phyloP scores from a whole-genome alignment of 2,888 invertebrate genomes.

The Nomada lathburiana region DNA sequence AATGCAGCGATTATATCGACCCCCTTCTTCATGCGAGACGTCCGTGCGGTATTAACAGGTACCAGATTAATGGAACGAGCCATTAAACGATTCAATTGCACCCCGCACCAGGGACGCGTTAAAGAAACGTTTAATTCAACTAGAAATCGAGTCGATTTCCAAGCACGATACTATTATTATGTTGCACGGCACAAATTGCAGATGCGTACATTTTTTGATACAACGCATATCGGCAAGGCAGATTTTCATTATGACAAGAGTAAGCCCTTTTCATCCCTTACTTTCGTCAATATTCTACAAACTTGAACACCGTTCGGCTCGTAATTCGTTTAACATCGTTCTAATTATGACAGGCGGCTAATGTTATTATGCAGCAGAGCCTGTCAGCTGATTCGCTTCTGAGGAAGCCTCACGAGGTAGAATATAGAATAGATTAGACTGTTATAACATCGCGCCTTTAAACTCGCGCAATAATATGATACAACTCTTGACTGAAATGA shows the following conservation, averaged over 20 bases:
- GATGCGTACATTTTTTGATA: no score
- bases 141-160: not conserved
- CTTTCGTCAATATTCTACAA: constrained; percentile 16
- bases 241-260: no score
- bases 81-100: not conserved
- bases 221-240: no score
- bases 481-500: not conserved
- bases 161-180: not conserved
- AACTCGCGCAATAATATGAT: not conserved
- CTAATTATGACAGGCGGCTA: constrained; percentile 58
- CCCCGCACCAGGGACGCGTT: no score
- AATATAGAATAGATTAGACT: constrained; percentile 32
- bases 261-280: not conserved
- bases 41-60: constrained; percentile 18
- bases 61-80: not conserved
- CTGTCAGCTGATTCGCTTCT: constrained; percentile 29
- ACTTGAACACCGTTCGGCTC: constrained; percentile 1
- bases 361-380: constrained; percentile 59
- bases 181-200: not conserved
- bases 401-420: constrained; percentile 31
- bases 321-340: constrained; percentile 38
- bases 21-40: constrained; percentile 1
- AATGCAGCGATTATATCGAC: constrained; percentile 28
- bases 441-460: constrained; percentile 6
- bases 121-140: not conserved